A percentile compares a stretch with the other conserved stretches of the same genome.
phyloP scores from a whole-genome alignment of 2,888 invertebrate species.

The Heteromyza rotundicornis region DNA sequence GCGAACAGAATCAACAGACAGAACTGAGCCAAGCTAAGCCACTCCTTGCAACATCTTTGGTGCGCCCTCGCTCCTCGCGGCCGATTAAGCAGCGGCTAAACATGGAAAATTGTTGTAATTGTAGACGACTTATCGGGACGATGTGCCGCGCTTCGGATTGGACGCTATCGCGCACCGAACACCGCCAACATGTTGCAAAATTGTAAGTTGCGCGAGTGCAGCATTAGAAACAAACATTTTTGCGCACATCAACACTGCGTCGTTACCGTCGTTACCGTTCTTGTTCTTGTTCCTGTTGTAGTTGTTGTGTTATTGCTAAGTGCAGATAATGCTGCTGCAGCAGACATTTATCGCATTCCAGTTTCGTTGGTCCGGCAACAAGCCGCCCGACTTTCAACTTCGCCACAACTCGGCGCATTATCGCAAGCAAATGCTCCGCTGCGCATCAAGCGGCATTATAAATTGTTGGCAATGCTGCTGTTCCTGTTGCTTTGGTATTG shows the following conservation, averaged over 20 bases:
- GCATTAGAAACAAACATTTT: conserved; percentile 21
- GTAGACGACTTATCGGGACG: conserved; percentile 39
- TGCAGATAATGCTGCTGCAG: conserved; percentile 6
- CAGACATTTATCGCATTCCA: conserved; percentile 27
- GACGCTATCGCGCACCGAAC: conserved; percentile 11
- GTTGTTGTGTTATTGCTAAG: too few relatives aligned
- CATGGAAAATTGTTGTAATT: conserved; percentile 45
- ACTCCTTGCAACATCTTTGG: conserved; percentile 26
- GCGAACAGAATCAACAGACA: too few relatives aligned
- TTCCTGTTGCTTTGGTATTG: conserved; percentile 1
- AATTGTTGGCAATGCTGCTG: conserved; percentile 11
- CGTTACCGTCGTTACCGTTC: not conserved
- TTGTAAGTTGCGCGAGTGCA: conserved; percentile 19
- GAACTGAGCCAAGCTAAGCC: too few relatives aligned
- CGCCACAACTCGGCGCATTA: conserved; percentile 3
- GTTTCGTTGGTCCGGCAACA: conserved; percentile 16
- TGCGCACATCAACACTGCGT: not conserved
- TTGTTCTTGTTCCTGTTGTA: conserved; percentile 16
- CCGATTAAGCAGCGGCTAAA: conserved; percentile 41
- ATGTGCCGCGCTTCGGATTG: conserved; percentile 26
- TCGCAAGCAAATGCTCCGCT: conserved; percentile 21
- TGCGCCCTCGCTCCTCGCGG: conserved; percentile 24
- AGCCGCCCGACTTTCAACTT: not conserved
- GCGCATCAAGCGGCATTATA: conserved; percentile 20
- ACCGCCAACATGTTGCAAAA: conserved; percentile 26